phyloP scores from a whole-genome alignment of 2,113 vertebrate genomes.

The Melospiza georgiana region DNA sequence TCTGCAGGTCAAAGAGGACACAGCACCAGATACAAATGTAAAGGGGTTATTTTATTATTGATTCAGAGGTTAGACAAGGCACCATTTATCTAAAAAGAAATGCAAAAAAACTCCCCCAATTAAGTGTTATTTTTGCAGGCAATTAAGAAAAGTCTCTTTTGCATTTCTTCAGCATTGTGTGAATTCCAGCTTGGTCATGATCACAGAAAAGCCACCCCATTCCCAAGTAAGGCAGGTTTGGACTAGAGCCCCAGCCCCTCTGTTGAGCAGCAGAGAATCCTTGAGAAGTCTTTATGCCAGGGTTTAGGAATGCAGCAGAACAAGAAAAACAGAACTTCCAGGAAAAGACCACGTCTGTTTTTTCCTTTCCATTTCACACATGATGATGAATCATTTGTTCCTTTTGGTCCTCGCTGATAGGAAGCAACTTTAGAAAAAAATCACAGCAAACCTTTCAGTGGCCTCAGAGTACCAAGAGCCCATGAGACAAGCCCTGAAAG shows the following conservation, averaged over 20 bases:
- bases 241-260: not conserved
- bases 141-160: constrained; percentile 33
- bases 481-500: not conserved
- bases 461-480: not conserved
- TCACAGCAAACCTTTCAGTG: not conserved
- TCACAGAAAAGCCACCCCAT: constrained; percentile 32
- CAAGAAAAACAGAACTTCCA: constrained; percentile 39
- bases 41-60: constrained; percentile 75
- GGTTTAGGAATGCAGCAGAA: constrained; percentile 54
- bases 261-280: constrained; percentile 34
- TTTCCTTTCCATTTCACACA: not conserved
- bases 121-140: constrained; percentile 31
- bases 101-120: constrained; percentile 54
- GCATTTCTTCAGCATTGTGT: constrained; percentile 47
- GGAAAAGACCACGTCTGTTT: not conserved
- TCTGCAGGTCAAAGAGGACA: constrained; percentile 46
- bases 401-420: not conserved
- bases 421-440: not conserved
- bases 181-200: constrained; percentile 44
- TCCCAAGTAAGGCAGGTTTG: constrained; percentile 44
- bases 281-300: not conserved
- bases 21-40: constrained; percentile 65
- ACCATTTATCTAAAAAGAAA: constrained; percentile 77
- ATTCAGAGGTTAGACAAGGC: constrained; percentile 75
- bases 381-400: not conserved